Evolutionary conservation across 2,113 vertebrate species (phyloP).

Genomic region (Hyla sarda): DNA sequence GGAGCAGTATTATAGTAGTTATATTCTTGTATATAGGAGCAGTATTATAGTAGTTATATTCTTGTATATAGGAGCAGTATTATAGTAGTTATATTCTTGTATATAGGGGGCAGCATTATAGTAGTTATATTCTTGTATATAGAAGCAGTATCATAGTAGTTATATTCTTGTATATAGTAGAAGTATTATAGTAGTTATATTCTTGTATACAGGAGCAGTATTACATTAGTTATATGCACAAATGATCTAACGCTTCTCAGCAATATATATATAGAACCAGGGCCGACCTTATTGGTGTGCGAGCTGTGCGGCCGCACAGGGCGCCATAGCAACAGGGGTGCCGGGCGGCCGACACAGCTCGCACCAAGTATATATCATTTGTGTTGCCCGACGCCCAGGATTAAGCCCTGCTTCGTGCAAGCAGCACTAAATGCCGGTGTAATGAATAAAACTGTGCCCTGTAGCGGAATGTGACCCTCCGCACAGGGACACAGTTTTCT

Average conservation of each 20-base stretch:
- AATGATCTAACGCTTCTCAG: no score
- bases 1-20: not conserved
- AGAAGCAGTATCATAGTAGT: not conserved
- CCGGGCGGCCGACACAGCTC: no score
- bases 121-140: conserved; percentile 1
- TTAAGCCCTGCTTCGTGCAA: no score
- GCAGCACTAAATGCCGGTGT: no score
- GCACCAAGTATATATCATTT: no score
- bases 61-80: conserved; percentile 2
- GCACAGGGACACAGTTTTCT: no score
- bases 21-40: conserved; percentile 3
- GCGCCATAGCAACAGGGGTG: no score
- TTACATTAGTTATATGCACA: not conserved
- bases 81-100: conserved; percentile 17
- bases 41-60: conserved; percentile 12
- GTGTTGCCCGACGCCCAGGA: no score
- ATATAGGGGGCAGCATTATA: not conserved
- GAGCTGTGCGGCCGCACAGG: no score
- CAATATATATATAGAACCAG: not conserved
- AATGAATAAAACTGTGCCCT: no score
- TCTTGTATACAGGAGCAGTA: conserved; percentile 5
- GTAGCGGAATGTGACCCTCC: no score
- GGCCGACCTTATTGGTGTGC: no score
- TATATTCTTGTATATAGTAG: conserved; percentile 4
- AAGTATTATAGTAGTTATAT: conserved; percentile 11